phyloP scores from a whole-genome alignment of 2,113 vertebrate species.

The Corythornis madagascariensis region DNA sequence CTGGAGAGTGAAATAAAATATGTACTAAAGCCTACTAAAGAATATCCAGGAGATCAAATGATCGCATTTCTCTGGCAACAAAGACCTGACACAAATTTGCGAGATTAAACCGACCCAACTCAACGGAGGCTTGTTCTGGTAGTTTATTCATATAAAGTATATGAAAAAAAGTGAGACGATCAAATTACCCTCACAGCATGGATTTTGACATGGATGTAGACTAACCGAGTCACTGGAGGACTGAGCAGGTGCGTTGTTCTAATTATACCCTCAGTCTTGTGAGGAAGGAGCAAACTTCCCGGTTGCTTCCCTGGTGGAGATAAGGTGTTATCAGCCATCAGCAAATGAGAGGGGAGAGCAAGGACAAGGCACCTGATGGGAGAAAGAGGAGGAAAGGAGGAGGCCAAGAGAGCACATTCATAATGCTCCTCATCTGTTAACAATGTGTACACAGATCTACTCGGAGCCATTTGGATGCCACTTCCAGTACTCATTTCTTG shows the following conservation, averaged over 20 bases:
- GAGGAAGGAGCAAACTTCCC: conserved; percentile 60
- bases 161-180: conserved; percentile 41
- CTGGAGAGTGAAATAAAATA: conserved; percentile 33
- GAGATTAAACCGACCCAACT: conserved; percentile 26
- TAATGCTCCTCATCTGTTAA: not conserved
- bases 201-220: conserved; percentile 68
- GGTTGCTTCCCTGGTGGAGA: conserved; percentile 60
- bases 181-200: conserved; percentile 65
- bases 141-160: conserved; percentile 17
- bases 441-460: not conserved
- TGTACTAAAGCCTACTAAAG: conserved; percentile 22
- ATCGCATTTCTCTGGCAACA: conserved; percentile 26
- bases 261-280: conserved; percentile 66
- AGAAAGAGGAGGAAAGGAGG: conserved; percentile 23
- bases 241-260: conserved; percentile 67
- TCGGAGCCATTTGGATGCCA: not conserved
- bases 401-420: not conserved
- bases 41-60: conserved; percentile 28
- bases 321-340: conserved; percentile 68
- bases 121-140: conserved; percentile 3
- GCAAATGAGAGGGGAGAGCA: conserved; percentile 62
- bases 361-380: conserved; percentile 62
- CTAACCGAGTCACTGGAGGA: conserved; percentile 51
- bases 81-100: conserved; percentile 44
- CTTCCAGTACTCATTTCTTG: not conserved